Evolutionary conservation across 2,797 vertebrate species (phyloP), one percentile per base, ranked within the genome.

Genomic region (Pyrocephalus nanus): DNA sequence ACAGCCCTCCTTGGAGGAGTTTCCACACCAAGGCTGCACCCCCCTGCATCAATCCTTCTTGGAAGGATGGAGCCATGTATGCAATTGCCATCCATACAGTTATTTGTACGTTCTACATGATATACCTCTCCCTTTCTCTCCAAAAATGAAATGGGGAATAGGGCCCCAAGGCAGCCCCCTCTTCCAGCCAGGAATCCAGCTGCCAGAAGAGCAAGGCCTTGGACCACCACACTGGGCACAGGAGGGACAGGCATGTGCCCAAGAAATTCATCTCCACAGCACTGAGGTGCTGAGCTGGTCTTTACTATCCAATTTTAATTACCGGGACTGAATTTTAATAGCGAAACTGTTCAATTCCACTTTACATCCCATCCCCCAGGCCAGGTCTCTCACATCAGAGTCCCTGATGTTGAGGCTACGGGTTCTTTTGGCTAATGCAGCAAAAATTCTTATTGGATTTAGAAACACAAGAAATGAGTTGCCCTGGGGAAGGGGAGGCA

Each of bases 251-350:
- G 29, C 78, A 50, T 30, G 29, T 0, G 3, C 42, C 50, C 9
- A 17, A 72, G 48, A 83, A 83, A 89, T 58, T 70, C 7, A 77
- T 30, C 51, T 57, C 60, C 55, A 15, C 20, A 64, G 32, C 38
- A 11, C 15, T 42, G 42, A 48, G 18, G 22, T 50, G 45, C 90
- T 91, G 55, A 91, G 79, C 66, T 90, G 48, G 43, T 79, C 74
- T 86, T 72, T 61, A 69, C 53, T 60, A 85, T 73, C 70, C 77
- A 69, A 61, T 74, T 88, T 88, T 88, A 70, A 93, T 95, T 84
- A 88, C 72, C 0, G 0, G 36, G 58, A 26, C 18, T 80, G 71
- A 88, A 82, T 94, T 92, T 94, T 92, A 93, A 91, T 76, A 69
- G 76, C 50, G 47, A 76, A 93, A 66, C 62, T 19, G 21, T 57